Conservation (phyloP, 2,888 invertebrate species). For the Maniola hyperantus region DNA sequence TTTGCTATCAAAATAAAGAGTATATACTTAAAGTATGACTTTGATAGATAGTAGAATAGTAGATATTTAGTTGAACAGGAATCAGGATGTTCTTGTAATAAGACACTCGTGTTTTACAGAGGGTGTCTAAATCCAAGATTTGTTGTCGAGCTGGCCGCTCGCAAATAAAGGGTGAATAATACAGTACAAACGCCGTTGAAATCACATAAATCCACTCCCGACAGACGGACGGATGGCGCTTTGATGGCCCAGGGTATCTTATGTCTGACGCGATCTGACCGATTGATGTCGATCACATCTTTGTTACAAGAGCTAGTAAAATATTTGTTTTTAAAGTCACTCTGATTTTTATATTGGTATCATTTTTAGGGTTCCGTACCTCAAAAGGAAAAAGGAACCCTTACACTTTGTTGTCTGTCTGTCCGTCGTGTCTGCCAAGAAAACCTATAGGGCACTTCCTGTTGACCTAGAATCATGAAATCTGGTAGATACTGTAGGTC, state of each 20-base stretch:
- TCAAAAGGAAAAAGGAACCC: too few relatives aligned
- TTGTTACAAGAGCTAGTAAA: too few relatives aligned
- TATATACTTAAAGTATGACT: neutral
- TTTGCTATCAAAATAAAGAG: too few relatives aligned
- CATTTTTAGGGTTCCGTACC: too few relatives aligned
- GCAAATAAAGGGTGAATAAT: conserved; percentile 72
- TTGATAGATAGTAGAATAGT: too few relatives aligned
- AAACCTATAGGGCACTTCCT: too few relatives aligned
- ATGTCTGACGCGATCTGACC: conserved; percentile 40
- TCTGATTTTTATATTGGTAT: too few relatives aligned
- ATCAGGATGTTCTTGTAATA: conserved; percentile 6
- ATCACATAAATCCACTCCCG: conserved; percentile 65
- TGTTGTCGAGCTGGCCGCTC: conserved; percentile 49
- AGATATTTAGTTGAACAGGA: neutral
- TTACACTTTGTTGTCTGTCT: too few relatives aligned
- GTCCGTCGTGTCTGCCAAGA: too few relatives aligned
- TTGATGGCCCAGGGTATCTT: conserved; percentile 46
- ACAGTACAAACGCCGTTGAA: conserved; percentile 57
- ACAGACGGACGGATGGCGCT: conserved; percentile 55
- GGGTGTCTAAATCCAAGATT: conserved; percentile 48
- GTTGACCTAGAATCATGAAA: too few relatives aligned
- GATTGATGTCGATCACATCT: conserved; percentile 43
- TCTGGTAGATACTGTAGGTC: too few relatives aligned
- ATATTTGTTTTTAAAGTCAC: too few relatives aligned
- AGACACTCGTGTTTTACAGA: conserved; percentile 12